Evolutionary conservation across 2,888 invertebrate genomes (phyloP).

Genomic region (Panzeria rudis): DNA sequence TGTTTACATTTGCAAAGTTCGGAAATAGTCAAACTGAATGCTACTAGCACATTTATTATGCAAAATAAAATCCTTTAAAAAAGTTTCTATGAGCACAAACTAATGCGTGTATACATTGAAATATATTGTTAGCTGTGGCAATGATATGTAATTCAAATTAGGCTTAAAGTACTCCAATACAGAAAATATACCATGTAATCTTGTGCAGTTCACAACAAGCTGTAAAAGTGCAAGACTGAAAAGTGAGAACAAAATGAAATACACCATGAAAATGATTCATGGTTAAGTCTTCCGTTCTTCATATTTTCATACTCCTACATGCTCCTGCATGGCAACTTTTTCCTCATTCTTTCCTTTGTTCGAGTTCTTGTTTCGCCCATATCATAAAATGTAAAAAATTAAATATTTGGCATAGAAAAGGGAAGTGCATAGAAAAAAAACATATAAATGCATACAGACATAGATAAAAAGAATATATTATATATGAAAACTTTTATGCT

Average conservation of each 20-base stretch:
- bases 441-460: constrained; percentile 30
- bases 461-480: constrained; percentile 38
- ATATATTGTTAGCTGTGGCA: neutral
- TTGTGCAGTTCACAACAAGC: constrained; percentile 51
- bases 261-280: constrained; percentile 58
- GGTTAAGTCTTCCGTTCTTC: constrained; percentile 30
- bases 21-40: too few species aligned
- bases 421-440: constrained; percentile 33
- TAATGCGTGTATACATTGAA: neutral
- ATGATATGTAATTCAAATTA: constrained; percentile 64
- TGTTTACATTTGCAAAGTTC: constrained; percentile 53
- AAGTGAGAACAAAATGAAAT: constrained; percentile 29
- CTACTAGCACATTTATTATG: constrained; percentile 8
- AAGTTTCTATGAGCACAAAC: neutral
- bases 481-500: constrained; percentile 51
- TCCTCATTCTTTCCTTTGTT: neutral
- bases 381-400: constrained; percentile 23
- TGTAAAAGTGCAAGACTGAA: constrained; percentile 49
- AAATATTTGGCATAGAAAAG: constrained; percentile 25
- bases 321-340: neutral
- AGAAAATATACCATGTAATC: constrained; percentile 54
- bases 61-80: constrained; percentile 6
- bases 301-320: neutral
- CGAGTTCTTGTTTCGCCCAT: constrained; percentile 14
- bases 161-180: constrained; percentile 55